Conservation (phyloP, 2,113 vertebrate species). For the Xerus inauris region DNA sequence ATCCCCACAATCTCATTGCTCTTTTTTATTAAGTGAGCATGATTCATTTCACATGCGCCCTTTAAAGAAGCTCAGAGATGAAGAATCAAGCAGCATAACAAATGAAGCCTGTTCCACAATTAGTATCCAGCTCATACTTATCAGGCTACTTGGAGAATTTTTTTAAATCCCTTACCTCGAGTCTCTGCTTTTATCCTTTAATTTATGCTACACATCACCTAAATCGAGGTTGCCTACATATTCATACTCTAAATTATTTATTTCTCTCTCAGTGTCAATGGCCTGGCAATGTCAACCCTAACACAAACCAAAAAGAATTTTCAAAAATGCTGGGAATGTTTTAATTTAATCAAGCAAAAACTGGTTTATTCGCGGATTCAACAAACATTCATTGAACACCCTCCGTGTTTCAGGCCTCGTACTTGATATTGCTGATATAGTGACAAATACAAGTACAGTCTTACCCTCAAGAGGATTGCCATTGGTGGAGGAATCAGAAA, state of each 20-base stretch:
- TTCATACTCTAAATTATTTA: constrained; percentile 50
- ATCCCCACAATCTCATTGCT: background rate
- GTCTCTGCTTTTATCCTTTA: background rate
- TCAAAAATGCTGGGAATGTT: background rate
- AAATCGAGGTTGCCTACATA: background rate
- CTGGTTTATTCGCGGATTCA: background rate
- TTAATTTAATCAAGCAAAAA: background rate
- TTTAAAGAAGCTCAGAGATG: background rate
- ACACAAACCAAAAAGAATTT: background rate
- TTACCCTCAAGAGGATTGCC: background rate
- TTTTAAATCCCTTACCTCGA: background rate
- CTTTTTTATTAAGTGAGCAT: background rate
- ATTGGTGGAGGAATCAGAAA: background rate
- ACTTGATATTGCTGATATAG: background rate
- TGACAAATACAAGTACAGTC: background rate
- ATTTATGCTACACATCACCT: background rate
- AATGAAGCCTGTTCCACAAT: background rate
- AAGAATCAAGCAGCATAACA: background rate
- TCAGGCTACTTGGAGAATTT: background rate
- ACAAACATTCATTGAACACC: background rate
- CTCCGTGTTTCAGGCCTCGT: background rate
- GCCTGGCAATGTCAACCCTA: background rate
- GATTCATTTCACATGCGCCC: background rate
- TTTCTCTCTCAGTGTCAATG: background rate
- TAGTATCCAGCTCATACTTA: background rate